Conservation (phyloP, 2,888 invertebrate species). For the Mechanitis mazaeus region DNA sequence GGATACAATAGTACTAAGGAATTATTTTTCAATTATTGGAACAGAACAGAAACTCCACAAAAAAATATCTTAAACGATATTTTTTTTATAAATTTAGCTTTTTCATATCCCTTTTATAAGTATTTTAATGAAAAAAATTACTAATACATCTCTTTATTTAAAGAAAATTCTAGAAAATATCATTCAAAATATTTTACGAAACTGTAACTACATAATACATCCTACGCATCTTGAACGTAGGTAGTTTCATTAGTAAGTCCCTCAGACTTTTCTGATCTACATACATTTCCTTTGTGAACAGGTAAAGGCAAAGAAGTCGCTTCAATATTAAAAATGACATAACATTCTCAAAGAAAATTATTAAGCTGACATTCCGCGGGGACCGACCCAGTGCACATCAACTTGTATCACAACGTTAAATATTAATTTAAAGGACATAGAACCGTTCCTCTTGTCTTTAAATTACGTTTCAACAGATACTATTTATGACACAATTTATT, state of each 20-base stretch:
- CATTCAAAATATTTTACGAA: no score
- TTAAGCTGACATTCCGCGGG: conserved; percentile 68
- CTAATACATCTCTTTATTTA: no score
- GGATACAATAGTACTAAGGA: no score
- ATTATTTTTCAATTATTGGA: no score
- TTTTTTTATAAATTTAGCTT: no score
- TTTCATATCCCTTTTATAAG: no score
- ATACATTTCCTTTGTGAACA: conserved; percentile 62
- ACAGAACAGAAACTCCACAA: no score
- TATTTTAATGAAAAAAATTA: no score
- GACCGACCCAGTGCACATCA: conserved; percentile 67
- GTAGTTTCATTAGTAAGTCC: conserved; percentile 42
- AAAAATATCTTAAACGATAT: no score
- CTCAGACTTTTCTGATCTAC: conserved; percentile 47
- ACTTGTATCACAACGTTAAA: conserved; percentile 70
- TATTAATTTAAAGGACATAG: conserved; percentile 60
- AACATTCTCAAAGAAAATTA: conserved; percentile 74
- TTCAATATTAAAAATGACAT: conserved; percentile 72
- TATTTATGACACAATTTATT: background rate
- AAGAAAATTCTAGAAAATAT: no score
- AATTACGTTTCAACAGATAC: background rate
- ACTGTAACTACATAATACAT: conserved; percentile 8
- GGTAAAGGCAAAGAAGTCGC: conserved; percentile 55
- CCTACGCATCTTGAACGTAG: conserved; percentile 23
- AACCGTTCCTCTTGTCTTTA: conserved; percentile 49